Percentiles rank a stretch among this genome's conserved stretches.
Evolutionary conservation across 1,140 invertebrate genomes (phyloP).

Genomic region (Phymorhynchus buccinoides): DNA sequence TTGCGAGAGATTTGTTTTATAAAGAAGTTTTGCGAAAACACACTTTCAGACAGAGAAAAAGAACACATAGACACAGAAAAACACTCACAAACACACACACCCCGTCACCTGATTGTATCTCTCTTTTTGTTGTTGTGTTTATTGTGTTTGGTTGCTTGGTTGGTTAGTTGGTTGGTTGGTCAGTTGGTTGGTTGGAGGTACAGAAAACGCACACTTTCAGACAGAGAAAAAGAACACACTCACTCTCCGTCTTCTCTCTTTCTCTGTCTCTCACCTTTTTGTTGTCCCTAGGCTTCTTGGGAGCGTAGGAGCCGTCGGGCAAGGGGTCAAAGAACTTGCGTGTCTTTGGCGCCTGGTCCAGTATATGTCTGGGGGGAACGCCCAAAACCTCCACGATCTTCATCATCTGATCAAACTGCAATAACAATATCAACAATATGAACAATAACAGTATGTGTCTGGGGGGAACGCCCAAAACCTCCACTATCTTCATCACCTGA

Average conservation of each 20-base stretch:
- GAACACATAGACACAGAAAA: slow-evolving; percentile 24
- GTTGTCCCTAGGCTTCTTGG: slow-evolving; percentile 93
- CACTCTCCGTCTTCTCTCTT: background rate
- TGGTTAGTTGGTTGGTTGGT: no score
- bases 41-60: no score
- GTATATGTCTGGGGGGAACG: slow-evolving; percentile 95
- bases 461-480: slow-evolving; percentile 93
- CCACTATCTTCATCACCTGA: slow-evolving; percentile 82
- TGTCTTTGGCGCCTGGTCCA: slow-evolving; percentile 96
- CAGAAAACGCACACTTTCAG: background rate
- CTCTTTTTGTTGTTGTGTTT: no score
- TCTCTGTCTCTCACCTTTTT: slow-evolving; percentile 82
- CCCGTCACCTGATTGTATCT: no score
- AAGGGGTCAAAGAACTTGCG: slow-evolving; percentile 98
- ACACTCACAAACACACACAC: slow-evolving; percentile 18
- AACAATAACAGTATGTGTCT: no score
- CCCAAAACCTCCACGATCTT: slow-evolving; percentile 96
- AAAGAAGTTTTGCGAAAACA: no score
- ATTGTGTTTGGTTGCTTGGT: no score
- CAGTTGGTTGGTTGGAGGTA: no score
- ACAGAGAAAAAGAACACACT: background rate
- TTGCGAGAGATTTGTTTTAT: no score
- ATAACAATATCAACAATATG: background rate
- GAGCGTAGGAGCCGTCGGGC: slow-evolving; percentile 88
- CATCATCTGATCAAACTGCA: slow-evolving; percentile 98